These are phyloP conservation scores for Ciconia nigra DNA, from an alignment of 2,797 vertebrate genomes.

Conservation along the genomic window DNA sequence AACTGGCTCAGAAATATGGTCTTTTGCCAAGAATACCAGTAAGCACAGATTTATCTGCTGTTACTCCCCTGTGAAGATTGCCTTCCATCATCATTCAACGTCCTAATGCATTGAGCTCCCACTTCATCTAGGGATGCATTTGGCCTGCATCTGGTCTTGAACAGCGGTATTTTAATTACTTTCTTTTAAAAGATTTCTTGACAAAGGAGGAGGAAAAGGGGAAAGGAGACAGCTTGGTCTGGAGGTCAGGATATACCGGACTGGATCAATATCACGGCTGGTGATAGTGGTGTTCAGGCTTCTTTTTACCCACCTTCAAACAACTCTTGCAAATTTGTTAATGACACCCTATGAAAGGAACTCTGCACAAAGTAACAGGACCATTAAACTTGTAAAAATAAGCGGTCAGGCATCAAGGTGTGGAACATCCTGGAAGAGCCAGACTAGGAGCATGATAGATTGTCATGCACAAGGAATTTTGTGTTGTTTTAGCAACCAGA, in stretches of 20 bases:
- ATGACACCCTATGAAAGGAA: not conserved
- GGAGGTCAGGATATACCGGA: not conserved
- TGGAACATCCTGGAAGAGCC: not conserved
- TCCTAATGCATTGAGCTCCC: not conserved
- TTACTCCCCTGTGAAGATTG: not conserved
- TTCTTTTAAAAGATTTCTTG: not conserved
- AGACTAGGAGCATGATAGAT: not conserved
- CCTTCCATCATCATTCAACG: not conserved
- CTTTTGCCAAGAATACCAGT: not conserved
- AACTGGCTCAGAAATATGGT: not conserved
- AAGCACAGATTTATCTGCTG: not conserved
- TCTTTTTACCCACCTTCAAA: not conserved
- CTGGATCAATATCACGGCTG: not conserved
- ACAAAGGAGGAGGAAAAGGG: not conserved
- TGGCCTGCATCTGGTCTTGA: not conserved
- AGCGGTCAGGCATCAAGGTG: not conserved
- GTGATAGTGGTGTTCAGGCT: not conserved
- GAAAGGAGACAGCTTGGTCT: not conserved
- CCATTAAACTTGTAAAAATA: not conserved
- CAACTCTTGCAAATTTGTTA: not conserved
- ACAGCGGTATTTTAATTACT: not conserved
- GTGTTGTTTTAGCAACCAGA: not conserved
- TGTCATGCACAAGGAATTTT: not conserved
- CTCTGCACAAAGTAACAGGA: not conserved
- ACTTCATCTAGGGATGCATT: not conserved